A percentile compares a stretch with the other conserved stretches of the same genome.
phyloP scores from a whole-genome alignment of 2,888 invertebrate genomes.

The Archips xylosteana region DNA sequence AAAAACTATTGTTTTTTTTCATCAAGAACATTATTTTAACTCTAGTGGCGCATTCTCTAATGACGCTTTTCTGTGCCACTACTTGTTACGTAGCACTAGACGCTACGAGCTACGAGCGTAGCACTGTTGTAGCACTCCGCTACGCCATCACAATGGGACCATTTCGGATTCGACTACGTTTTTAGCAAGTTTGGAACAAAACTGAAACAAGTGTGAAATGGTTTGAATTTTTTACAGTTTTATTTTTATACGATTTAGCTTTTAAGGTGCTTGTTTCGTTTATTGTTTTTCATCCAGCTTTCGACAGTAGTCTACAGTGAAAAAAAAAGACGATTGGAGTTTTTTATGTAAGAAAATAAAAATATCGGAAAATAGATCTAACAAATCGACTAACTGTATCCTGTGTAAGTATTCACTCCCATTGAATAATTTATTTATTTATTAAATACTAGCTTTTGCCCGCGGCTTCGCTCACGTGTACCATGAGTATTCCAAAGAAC shows the following conservation, averaged over 20 bases:
- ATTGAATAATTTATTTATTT: too few species aligned
- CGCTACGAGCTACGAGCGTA: slow-evolving; percentile 27
- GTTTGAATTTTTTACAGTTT: neutral
- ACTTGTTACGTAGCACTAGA: neutral
- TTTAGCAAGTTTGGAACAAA: neutral
- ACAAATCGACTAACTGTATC: too few species aligned
- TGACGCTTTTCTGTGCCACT: neutral
- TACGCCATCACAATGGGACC: slow-evolving; percentile 11
- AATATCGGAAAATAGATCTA: too few species aligned
- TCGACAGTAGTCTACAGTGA: too few species aligned
- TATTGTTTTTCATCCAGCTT: too few species aligned
- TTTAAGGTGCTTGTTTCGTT: neutral
- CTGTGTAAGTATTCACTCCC: too few species aligned
- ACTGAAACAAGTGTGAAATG: neutral
- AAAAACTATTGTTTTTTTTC: too few species aligned
- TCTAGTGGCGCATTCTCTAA: neutral
- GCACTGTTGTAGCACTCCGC: slow-evolving; percentile 18
- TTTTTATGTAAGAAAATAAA: too few species aligned
- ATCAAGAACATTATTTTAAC: neutral
- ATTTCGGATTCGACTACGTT: neutral
- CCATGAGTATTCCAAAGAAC: too few species aligned
- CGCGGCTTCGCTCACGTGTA: too few species aligned
- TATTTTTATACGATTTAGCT: neutral
- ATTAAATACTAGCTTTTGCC: too few species aligned
- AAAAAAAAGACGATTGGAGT: too few species aligned